A percentile compares a stretch with the other conserved stretches of the same genome.
These are phyloP conservation scores for Cremastobaeus sp. DNA, from an alignment of 2,888 invertebrate species.

Conservation along the genomic window DNA sequence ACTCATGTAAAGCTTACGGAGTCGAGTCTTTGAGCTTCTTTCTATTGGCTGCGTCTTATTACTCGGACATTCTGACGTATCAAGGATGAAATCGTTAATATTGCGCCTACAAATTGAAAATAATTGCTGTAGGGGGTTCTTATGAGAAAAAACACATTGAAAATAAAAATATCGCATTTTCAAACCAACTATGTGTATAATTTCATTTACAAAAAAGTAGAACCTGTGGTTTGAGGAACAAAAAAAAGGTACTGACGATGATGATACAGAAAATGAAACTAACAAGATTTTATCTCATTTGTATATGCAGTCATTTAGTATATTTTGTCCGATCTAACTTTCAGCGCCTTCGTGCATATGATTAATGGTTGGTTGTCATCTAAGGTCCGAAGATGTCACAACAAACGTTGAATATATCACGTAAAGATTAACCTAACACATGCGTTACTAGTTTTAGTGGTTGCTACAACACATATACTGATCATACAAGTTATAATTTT, in stretches of 20 bases:
- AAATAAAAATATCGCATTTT: slow-evolving; percentile 29
- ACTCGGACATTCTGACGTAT: slow-evolving; percentile 36
- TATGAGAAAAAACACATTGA: not conserved
- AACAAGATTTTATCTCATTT: no score
- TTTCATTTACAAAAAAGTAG: no score
- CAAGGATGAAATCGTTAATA: slow-evolving; percentile 52
- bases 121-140: slow-evolving; percentile 32
- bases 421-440: no score
- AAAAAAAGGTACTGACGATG: no score
- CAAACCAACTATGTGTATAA: no score
- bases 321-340: slow-evolving; percentile 44
- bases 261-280: no score
- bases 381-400: slow-evolving; percentile 47
- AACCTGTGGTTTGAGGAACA: no score
- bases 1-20: slow-evolving; percentile 67
- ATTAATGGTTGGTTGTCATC: slow-evolving; percentile 45
- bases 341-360: slow-evolving; percentile 33
- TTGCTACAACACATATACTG: no score
- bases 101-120: slow-evolving; percentile 51
- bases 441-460: no score
- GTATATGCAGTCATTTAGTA: no score
- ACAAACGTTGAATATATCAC: slow-evolving; percentile 52
- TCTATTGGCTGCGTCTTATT: slow-evolving; percentile 49
- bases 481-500: no score
- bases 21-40: slow-evolving; percentile 55